A percentile compares a stretch with the other conserved stretches of the same genome.
These are phyloP conservation scores for Hypocryptadius cinnamomeus DNA, from an alignment of 2,113 vertebrate genomes.

Conservation along the genomic window DNA sequence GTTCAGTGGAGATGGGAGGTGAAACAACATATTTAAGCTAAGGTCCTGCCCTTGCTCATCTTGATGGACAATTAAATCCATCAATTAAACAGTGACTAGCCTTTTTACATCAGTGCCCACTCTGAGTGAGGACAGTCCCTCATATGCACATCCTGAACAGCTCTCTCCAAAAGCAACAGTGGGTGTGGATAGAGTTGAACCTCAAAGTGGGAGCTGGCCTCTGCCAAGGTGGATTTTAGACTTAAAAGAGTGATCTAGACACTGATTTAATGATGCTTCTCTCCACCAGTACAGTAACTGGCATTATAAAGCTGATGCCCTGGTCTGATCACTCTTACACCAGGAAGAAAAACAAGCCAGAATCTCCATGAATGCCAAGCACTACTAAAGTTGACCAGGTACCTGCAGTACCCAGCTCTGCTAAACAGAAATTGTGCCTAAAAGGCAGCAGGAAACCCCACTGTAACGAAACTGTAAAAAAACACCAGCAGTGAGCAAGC, in stretches of 20 bases:
- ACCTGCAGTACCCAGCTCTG: background rate
- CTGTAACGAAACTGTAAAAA: background rate
- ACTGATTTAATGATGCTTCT: background rate
- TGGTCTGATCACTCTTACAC: background rate
- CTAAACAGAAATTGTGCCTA: background rate
- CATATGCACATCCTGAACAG: background rate
- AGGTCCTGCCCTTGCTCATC: background rate
- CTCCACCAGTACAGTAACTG: background rate
- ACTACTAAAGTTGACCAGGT: background rate
- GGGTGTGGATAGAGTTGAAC: background rate
- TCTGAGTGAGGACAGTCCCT: background rate
- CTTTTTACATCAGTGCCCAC: background rate
- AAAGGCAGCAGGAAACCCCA: background rate
- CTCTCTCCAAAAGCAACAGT: background rate
- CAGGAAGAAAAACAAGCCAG: background rate
- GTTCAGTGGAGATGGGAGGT: background rate
- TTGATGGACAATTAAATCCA: background rate
- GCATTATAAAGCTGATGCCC: background rate
- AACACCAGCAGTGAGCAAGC: background rate
- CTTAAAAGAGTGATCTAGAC: background rate
- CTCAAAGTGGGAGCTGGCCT: background rate
- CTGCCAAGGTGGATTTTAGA: background rate
- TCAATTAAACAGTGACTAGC: background rate
- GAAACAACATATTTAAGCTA: background rate
- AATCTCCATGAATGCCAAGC: background rate